A percentile compares a stretch with the other conserved stretches of the same genome.
These are phyloP conservation scores for Blastobasis lacticolella DNA, from an alignment of 2,888 invertebrate species.

Conservation along the genomic window DNA sequence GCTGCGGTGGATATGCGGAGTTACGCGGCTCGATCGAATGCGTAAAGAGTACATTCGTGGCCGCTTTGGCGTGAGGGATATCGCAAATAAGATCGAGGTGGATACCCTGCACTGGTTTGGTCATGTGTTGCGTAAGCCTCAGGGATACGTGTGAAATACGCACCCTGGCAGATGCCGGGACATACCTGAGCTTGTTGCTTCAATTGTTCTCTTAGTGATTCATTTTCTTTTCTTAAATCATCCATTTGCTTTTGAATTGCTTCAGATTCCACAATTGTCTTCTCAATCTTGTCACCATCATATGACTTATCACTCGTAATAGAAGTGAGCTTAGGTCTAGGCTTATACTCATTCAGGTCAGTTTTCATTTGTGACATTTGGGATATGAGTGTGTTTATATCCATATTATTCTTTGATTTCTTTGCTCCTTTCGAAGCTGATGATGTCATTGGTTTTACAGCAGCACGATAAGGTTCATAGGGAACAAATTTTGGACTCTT, in stretches of 20 bases:
- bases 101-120: too few relatives aligned
- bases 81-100: too few relatives aligned
- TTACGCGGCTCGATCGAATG: too few relatives aligned
- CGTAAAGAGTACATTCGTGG: too few relatives aligned
- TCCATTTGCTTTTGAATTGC: conserved; percentile 76
- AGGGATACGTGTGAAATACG: too few relatives aligned
- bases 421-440: conserved; percentile 51
- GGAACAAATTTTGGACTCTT: conserved; percentile 90
- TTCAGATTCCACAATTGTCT: conserved; percentile 32
- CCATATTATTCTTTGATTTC: conserved; percentile 74
- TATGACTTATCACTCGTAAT: too few relatives aligned
- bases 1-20: too few relatives aligned
- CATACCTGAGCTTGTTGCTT: conserved; percentile 87
- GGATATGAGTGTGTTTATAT: conserved; percentile 78
- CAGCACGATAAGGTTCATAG: conserved; percentile 91
- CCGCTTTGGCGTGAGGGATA: too few relatives aligned
- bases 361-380: conserved; percentile 82
- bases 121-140: too few relatives aligned
- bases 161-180: neutral
- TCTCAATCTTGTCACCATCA: conserved; percentile 39
- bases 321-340: conserved; percentile 50
- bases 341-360: conserved; percentile 75
- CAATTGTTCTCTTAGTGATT: conserved; percentile 84
- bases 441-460: conserved; percentile 84
- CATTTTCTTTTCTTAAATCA: conserved; percentile 79